Base-by-base conservation (phyloP, 2,113 vertebrate species). In the Hippocampus guttulatus region DNA sequence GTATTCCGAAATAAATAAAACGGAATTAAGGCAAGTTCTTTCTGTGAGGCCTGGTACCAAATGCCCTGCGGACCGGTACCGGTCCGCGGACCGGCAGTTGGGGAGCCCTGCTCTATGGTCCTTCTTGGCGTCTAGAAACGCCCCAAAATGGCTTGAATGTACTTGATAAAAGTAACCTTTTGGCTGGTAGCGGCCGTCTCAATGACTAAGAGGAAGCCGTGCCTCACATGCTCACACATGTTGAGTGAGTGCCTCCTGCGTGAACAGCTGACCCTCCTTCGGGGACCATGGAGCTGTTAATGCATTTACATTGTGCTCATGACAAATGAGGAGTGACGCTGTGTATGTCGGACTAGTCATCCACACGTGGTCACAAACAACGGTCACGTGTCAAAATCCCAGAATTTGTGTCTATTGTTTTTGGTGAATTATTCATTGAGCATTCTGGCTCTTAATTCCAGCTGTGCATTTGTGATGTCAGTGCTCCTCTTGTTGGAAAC, bases 401-500 rank as follows among this genome's bases (percentile, higher is more conserved):
- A 55, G 52, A 55, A 55, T 23, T n/a, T n/a, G 23, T 11, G 15
- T 67, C 20, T 5, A 51, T 67, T 64, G n/a, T 68, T 69, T 2
- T 61, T 2, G 25, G 27, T 61, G 58, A 61, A 33, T 33, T 33
- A 18, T 64, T 38, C n/a, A 20, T 41, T 21, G 9, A 12, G 5
- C 25, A 2, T 65, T 49, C 30, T 11, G 43, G 18, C 3, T n/a
- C 20, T 23, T 16, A 16, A 55, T n/a, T 11, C 10, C 0, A 55
- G 21, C 21, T 21, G 63, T 47, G 12, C 45, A 45, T 65, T 45
- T 27, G 38, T 7, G 7, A 69, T 27, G 64, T 58, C 69, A 58
- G 77, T 2, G 47, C 81, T 8, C 85, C 85, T 20, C 76, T 79
- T 85, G 63, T 15, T 82, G 87, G 75, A 16, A 15, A 15, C 16